A percentile compares a stretch with the other conserved stretches of the same genome.
Conservation (phyloP, 2,113 vertebrate genomes). For the Ginglymostoma cirratum region DNA sequence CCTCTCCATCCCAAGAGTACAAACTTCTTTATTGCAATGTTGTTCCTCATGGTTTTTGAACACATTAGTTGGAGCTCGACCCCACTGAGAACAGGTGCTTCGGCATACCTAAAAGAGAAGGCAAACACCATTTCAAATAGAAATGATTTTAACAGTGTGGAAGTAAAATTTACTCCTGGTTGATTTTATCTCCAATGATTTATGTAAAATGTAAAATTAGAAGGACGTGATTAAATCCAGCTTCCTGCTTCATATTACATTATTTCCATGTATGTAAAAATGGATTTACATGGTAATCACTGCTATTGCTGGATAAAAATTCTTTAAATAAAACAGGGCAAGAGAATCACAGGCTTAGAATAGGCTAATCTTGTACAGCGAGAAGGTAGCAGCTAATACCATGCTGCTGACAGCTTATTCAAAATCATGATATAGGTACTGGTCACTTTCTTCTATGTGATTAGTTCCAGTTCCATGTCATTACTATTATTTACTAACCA, state of each 20-base stretch:
- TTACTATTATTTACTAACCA: not conserved
- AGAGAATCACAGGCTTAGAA: not conserved
- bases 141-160: not conserved
- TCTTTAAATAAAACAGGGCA: not conserved
- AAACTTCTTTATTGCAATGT: not conserved
- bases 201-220: not conserved
- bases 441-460: not conserved
- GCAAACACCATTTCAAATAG: not conserved
- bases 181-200: not conserved
- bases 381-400: not conserved
- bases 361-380: not conserved
- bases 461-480: not conserved
- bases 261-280: not conserved
- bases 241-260: not conserved
- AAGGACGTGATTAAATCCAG: not conserved
- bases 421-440: not conserved
- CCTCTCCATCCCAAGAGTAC: not conserved
- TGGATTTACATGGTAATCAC: not conserved
- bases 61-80: not conserved
- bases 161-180: not conserved
- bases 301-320: not conserved
- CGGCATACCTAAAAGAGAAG: not conserved
- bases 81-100: not conserved
- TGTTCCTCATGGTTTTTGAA: not conserved
- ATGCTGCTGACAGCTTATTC: not conserved